Evolutionary conservation across 2,888 invertebrate genomes (phyloP).

Genomic region (Euzetes globulus): DNA sequence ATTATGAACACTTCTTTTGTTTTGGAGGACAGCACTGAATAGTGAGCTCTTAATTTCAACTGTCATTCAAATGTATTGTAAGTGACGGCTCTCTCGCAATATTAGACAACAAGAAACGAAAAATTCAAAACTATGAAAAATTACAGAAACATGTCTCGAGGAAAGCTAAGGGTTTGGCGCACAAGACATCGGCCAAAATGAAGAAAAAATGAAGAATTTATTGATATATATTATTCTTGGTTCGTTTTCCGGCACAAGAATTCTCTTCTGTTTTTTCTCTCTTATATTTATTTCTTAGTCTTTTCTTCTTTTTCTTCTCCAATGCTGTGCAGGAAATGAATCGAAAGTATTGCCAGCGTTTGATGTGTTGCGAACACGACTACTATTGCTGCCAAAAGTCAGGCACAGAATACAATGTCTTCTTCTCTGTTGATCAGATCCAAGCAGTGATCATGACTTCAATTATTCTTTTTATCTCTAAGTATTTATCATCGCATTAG

Average conservation of each 20-base stretch:
- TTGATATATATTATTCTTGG: background rate
- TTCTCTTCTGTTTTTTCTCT: background rate
- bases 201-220: background rate
- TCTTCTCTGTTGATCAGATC: background rate
- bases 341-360: background rate
- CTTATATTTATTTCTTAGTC: background rate
- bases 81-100: background rate
- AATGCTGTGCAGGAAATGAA: background rate
- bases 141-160: too few species aligned
- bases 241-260: constrained; percentile 1
- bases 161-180: too few species aligned
- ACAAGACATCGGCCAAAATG: too few species aligned
- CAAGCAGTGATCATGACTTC: background rate
- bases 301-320: background rate
- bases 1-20: too few species aligned
- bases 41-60: background rate
- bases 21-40: too few species aligned
- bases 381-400: background rate
- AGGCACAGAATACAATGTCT: background rate
- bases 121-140: too few species aligned
- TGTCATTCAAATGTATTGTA: background rate
- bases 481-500: background rate
- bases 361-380: background rate
- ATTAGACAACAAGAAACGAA: too few species aligned
- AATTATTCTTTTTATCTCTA: background rate